Base-by-base conservation (phyloP, 2,113 vertebrate genomes). In the Alligator sinensis region DNA sequence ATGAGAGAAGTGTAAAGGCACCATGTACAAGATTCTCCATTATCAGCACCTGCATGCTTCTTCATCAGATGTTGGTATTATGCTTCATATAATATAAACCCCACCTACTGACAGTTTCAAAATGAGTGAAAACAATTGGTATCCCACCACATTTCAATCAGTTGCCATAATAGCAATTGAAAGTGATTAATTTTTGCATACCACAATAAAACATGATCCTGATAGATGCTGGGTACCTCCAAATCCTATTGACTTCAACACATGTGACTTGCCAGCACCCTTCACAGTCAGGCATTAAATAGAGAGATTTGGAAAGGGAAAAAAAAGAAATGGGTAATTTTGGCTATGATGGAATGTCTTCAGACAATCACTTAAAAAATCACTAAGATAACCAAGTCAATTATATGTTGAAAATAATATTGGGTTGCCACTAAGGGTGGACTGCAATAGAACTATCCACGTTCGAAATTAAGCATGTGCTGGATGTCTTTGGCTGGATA, bases 371-470 rank as follows among this genome's bases (percentile, higher is more conserved):
- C 9, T 2, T 3, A 18, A 82, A 62, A 38, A 17, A 14, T n/a
- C 13, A 0, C 34, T 60, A 60, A 9, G 8, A 2, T 2, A 0
- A 5, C 5, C 1, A 1, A 62, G 68, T 24, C 11, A 34, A 15
- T 81, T 91, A 94, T 89, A n/a, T 19, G 17, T 84, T 76, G 3
- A 30, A 91, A 85, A 92, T 87, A 82, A 54, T 57, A 92, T 59
- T 93, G 91, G 76, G 58, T 62, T 59, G 58, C 81, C 60, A 47
- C 70, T 74, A 25, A 13, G 38, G 47, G 22, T 38, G 47, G 47
- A 74, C 30, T 74, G 22, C 34, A 74, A 7, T 47, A 22, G 34
- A 21, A 74, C 12, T 74, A 47, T 38, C 38, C 30, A 38, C 13
- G 34, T 21, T 74, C 47, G 47, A 74, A 47, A 34, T 9, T 47